Percentiles rank a stretch among this genome's conserved stretches.
phyloP scores from a whole-genome alignment of 92 coral and sea anemone genomes.

The Micromussa lordhowensis region DNA sequence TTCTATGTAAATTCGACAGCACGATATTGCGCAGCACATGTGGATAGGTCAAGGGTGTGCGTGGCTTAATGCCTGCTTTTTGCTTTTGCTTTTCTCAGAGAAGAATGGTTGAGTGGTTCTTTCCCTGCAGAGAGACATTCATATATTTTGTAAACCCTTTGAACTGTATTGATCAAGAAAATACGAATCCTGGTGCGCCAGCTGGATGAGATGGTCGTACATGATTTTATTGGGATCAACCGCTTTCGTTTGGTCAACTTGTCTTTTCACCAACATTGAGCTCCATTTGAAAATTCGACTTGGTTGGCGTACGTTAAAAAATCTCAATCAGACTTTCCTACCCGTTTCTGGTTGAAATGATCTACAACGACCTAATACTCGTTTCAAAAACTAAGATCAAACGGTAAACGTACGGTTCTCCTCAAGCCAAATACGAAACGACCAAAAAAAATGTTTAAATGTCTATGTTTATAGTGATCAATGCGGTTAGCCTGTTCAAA shows the following conservation, averaged over 20 bases:
- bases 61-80: neutral
- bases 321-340: neutral
- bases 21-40: slow-evolving; percentile 31
- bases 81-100: neutral
- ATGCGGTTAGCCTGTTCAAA: too few species aligned
- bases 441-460: too few species aligned
- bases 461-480: too few species aligned
- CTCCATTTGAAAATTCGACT: neutral
- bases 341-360: neutral
- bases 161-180: neutral
- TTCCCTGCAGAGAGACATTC: slow-evolving; percentile 6
- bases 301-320: neutral
- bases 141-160: neutral
- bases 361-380: neutral
- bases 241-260: neutral
- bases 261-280: neutral
- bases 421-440: too few species aligned
- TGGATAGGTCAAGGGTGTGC: slow-evolving; percentile 22
- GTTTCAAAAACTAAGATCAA: neutral
- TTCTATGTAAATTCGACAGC: slow-evolving; percentile 28
- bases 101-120: slow-evolving; percentile 4
- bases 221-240: neutral
- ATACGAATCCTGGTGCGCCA: slow-evolving; percentile 25
- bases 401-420: too few species aligned
- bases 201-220: neutral